Percentiles rank a stretch among this genome's conserved stretches.
phyloP scores from a whole-genome alignment of 2,797 vertebrate genomes.

The Gymnothorax reevesii region DNA sequence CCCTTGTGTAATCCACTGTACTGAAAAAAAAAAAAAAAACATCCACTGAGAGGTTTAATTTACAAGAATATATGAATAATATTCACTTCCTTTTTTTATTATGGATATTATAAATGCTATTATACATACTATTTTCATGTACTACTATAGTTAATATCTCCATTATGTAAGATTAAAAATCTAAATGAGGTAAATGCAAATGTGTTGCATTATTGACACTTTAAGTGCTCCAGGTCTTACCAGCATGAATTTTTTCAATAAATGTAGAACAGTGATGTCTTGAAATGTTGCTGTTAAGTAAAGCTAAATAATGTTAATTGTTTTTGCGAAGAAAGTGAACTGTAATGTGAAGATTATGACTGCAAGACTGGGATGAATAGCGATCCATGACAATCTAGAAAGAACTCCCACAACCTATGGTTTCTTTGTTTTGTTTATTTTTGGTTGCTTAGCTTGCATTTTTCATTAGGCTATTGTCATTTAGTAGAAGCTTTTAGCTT shows the following conservation, averaged over 20 bases:
- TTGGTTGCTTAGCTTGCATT: background rate
- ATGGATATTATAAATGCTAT: background rate
- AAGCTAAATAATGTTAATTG: constrained; percentile 22
- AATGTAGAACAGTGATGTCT: background rate
- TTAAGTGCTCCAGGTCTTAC: background rate
- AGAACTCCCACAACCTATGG: background rate
- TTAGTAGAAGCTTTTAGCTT: background rate
- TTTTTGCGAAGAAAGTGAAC: constrained; percentile 2
- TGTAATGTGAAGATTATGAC: constrained; percentile 1
- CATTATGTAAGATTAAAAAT: background rate
- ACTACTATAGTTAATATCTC: background rate
- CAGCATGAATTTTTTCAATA: background rate
- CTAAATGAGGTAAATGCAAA: background rate
- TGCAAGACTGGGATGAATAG: constrained; percentile 11
- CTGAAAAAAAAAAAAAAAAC: constrained; percentile 6
- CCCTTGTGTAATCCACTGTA: background rate
- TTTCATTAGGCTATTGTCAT: background rate
- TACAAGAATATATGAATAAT: background rate
- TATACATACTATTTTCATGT: background rate
- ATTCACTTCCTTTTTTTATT: constrained; percentile 3
- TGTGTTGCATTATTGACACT: background rate
- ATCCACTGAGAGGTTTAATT: background rate
- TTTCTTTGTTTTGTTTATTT: background rate
- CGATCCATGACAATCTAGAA: constrained; percentile 13
- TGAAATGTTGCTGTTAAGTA: background rate